Evolutionary conservation across 1,140 invertebrate genomes (phyloP), one percentile per base, ranked within the genome.

Genomic region (Habropoda laboriosa): DNA sequence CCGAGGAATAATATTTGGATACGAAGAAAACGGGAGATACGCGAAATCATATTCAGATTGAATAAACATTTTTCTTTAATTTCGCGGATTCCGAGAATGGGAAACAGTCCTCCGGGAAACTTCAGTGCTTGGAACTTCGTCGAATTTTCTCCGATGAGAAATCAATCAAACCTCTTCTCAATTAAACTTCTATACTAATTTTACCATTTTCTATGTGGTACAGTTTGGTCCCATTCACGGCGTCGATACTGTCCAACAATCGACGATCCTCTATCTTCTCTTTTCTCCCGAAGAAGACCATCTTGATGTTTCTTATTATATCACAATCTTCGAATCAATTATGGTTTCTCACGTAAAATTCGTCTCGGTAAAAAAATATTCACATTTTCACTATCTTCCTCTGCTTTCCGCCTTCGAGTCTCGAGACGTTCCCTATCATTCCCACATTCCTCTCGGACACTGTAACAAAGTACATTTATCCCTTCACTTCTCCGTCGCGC

Each of bases 151-250:
- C 6, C 16, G 27, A 64, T 2, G 3, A 12, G 12, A 10, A 21
- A 58, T 3, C 18, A 12, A n/a, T 12, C 3, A 30, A 18, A 57
- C 5, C 5, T 30, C 1, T 10, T 24, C 2, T 10, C 12, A 16
- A 32, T 57, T 18, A 32, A 30, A 30, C 12, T 35, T 5, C 4
- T 6, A 24, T 24, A 1, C 8, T 18, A 1, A 6, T 10, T 80
- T 88, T 93, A 93, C 92, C 92, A 85, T 93, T 93, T 70, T 93
- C 92, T 30, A 90, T 89, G 7, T 92, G 91, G 78, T 91, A 85
- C 24, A 89, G 61, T 84, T 91, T 92, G 3, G 87, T 60, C 49
- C 89, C 82, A 77, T 92, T 90, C 51, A 93, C 81, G 30, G 90
- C 86, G 82, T 93, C 92, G 78, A 87, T 91, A 72, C 92, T 93